Evolutionary conservation across 2,888 invertebrate species (phyloP), one percentile per base, ranked within the genome.

Genomic region (Muscina levida): DNA sequence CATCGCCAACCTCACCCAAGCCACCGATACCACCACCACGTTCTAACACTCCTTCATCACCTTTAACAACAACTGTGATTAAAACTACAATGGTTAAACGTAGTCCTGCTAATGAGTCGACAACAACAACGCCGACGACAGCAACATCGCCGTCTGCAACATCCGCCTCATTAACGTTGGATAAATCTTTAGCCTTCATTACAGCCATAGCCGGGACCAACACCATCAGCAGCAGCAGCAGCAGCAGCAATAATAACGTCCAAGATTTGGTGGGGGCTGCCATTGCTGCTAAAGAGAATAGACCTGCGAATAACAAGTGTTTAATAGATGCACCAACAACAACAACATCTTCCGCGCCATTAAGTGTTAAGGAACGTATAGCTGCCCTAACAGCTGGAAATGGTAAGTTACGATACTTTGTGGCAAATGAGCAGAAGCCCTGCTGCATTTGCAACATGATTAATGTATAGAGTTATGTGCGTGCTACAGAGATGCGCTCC

Each of bases 71-170:
- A 86, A 88, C 88, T 88, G 88, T 88, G 88, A 88, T 88, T 87
- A 88, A 86, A 88, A 88, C 88, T 83, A 88, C 88, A 86, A 87
- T 88, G 88, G 88, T 88, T 81, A 88, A 88, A 85, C 87, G 88
- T 83, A 88, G 88, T 86, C 88, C 88, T 85, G 86, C 86, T 87
- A 87, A 88, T 87, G 88, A 88, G 84, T 85, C 88, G 85, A 85
- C 80, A 73, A 62, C 79, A 76, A 24, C 73, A 42, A 39, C 72
- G 84, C 79, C 84, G 76, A 53, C 84, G 78, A 79, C 83, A 77
- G 48, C 70, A 62, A 67, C 80, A 71, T 77, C 85, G 65, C 77
- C 80, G 82, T 85, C 82, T 81, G 85, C 86, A 75, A 79, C 72
- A 77, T 74, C 77, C 81, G 68, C 74, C 77, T 81, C 71, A 78